These are phyloP conservation scores for Mycalesis mineus DNA, from an alignment of 2,888 invertebrate genomes.

Conservation along the genomic window DNA sequence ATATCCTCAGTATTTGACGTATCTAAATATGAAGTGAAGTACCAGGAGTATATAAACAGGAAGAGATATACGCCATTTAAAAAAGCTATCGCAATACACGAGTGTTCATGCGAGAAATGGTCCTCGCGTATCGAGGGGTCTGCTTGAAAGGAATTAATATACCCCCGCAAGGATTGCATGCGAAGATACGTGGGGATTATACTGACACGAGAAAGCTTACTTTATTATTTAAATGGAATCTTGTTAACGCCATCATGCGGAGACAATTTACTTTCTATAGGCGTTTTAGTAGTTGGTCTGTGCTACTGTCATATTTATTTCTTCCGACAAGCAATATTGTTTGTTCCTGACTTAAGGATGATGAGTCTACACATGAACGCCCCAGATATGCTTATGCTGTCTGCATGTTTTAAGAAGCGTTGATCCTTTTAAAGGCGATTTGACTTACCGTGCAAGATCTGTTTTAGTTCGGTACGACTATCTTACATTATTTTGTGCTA, in stretches of 20 bases:
- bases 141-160: constrained; percentile 39
- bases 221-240: not conserved
- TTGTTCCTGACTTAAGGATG: no score
- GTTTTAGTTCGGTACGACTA: no score
- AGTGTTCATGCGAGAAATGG: constrained; percentile 42
- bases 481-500: no score
- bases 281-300: no score
- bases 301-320: no score
- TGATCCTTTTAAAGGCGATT: no score
- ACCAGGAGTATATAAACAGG: constrained; percentile 16
- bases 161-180: constrained; percentile 4
- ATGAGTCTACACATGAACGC: no score
- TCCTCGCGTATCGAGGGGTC: constrained; percentile 39
- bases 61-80: constrained; percentile 15
- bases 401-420: no score
- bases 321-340: no score
- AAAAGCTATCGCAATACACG: constrained; percentile 24
- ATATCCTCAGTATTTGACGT: not conserved
- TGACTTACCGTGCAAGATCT: no score
- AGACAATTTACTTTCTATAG: no score
- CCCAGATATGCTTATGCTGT: no score
- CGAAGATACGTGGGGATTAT: constrained; percentile 3
- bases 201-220: constrained; percentile 5
- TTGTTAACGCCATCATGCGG: not conserved
- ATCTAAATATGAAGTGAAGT: not conserved